phyloP scores from a whole-genome alignment of 1,140 invertebrate species.

The Aporrectodea caliginosa region DNA sequence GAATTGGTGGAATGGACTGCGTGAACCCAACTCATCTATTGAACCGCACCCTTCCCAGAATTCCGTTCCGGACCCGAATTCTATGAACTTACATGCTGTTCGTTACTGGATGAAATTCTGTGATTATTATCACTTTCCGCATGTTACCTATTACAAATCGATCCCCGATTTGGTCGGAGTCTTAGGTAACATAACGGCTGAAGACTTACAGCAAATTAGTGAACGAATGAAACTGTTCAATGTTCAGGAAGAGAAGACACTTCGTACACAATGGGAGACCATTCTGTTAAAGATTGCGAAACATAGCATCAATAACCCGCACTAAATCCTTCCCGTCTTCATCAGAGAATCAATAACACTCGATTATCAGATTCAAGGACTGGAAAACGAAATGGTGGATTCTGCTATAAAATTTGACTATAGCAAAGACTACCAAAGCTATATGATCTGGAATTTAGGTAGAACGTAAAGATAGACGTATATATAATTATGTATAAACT shows the following conservation, averaged over 20 bases:
- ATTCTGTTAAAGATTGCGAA: slow-evolving; percentile 4
- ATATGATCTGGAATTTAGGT: too few species aligned
- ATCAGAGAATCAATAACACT: too few species aligned
- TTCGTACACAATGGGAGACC: slow-evolving; percentile 2
- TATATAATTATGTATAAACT: too few species aligned
- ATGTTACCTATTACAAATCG: slow-evolving; percentile 22
- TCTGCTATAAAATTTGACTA: too few species aligned
- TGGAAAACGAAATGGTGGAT: too few species aligned
- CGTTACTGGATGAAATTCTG: slow-evolving; percentile 31
- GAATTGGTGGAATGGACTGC: not conserved
- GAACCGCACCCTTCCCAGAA: slow-evolving; percentile 5
- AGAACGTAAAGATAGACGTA: too few species aligned
- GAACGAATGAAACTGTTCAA: not conserved
- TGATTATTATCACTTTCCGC: slow-evolving; percentile 29
- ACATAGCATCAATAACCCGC: not conserved
- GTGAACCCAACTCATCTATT: slow-evolving; percentile 1
- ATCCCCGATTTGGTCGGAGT: slow-evolving; percentile 27
- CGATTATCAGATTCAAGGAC: too few species aligned
- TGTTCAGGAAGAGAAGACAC: not conserved
- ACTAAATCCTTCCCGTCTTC: too few species aligned
- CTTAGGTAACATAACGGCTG: slow-evolving; percentile 5
- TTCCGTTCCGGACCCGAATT: slow-evolving; percentile 27
- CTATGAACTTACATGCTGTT: not conserved
- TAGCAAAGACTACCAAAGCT: too few species aligned
- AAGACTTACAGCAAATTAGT: slow-evolving; percentile 9